phyloP scores from a whole-genome alignment of 2,113 vertebrate genomes.

The Herpetotheres cachinnans region DNA sequence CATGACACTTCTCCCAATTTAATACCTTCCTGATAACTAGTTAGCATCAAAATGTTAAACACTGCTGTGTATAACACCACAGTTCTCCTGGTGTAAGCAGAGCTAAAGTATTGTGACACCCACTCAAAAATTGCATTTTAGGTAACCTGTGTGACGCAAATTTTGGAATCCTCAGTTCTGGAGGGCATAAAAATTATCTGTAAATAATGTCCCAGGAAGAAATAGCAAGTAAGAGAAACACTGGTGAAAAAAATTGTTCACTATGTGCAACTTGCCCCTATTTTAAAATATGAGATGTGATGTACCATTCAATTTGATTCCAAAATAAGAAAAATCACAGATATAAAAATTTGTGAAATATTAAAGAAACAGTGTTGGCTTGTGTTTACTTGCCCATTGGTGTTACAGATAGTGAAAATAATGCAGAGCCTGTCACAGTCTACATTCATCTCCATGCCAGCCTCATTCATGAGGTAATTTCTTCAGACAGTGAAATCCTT shows the following conservation, averaged over 20 bases:
- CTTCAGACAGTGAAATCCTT: background rate
- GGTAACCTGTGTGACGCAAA: accelerated
- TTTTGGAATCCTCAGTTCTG: background rate
- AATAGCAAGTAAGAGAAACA: background rate
- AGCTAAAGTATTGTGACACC: background rate
- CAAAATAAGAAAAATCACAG: background rate
- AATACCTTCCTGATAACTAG: background rate
- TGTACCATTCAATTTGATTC: background rate
- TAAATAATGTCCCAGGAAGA: background rate
- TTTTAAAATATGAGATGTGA: background rate
- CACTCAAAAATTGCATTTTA: background rate
- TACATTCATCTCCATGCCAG: background rate
- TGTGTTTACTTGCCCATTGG: background rate
- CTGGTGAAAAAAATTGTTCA: background rate
- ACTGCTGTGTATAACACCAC: background rate
- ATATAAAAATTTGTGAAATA: background rate
- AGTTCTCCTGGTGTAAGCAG: background rate
- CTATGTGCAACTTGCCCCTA: accelerated
- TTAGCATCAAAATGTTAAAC: background rate
- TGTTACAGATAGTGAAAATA: background rate
- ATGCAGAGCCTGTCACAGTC: background rate
- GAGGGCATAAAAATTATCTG: background rate
- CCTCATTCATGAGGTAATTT: background rate
- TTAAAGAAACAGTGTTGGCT: background rate
- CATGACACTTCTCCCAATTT: accelerated